Base-by-base conservation (phyloP, 2,113 vertebrate species). In the Cyanoderma ruficeps region DNA sequence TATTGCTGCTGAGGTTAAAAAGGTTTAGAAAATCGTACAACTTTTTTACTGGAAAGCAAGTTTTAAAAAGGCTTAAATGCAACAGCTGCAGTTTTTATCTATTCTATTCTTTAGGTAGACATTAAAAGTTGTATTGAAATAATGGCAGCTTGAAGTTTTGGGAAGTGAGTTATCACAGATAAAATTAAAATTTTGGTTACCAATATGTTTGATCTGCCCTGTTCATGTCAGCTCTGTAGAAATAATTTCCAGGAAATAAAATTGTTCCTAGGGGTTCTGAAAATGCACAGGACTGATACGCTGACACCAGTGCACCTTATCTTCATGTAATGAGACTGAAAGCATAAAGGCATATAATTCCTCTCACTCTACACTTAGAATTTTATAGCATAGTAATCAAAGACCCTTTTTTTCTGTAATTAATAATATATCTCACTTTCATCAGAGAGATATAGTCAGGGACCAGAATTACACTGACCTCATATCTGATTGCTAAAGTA, bases 1-100 rank as follows among this genome's bases (percentile, higher is more conserved):
- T 97, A 97, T 95, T 96, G 86, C 93, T 96, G 89, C 80, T 12
- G 94, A 98, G 96, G 94, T 96, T 98, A 95, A 96, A 95, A 97
- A 97, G 96, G 93, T 94, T 95, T 97, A 97, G 89, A 91, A 97
- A 96, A 96, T 97, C 3, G 0, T 96, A 92, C 77, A 79, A 93
- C 39, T 80, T 95, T 96, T 90, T 87, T 87, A 88, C 64, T 94
- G 90, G 79, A 94, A 95, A 94, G 80, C 67, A 87, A 91, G 39
- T 90, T 95, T 96, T 90, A 78, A 71, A 94, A 57, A 47, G 65
- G 30, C 87, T 96, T 96, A 87, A 96, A 80, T 68, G 39, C n/a
- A 97, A 87, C 64, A 95, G 90, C 86, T 97, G 91, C 77, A 92
- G 31, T 13, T 94, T 94, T 76, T 92, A 30, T 83, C 86, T 90